Percentiles rank a stretch among this genome's conserved stretches.
These are phyloP conservation scores for Pachypanchax playfairii DNA, from an alignment of 2,113 vertebrate species.

Conservation along the genomic window DNA sequence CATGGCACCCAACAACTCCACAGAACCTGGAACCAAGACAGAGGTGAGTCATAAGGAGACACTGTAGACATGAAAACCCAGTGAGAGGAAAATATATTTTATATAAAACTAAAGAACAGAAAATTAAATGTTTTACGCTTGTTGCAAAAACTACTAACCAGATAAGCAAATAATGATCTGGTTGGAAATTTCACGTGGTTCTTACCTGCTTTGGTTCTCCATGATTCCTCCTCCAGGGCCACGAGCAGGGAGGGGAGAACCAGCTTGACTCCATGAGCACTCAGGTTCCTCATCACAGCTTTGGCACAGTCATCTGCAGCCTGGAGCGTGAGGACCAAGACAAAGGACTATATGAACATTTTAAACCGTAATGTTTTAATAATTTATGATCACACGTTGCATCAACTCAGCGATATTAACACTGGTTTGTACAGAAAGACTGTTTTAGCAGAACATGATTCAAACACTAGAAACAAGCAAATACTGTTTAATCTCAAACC, in stretches of 20 bases:
- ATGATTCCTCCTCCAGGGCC: slow-evolving; percentile 96
- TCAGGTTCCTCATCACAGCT: slow-evolving; percentile 98
- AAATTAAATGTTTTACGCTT: not conserved
- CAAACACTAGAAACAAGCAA: no score
- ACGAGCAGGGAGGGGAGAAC: slow-evolving; percentile 94
- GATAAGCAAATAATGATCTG: not conserved
- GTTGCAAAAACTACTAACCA: not conserved
- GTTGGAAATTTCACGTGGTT: not conserved
- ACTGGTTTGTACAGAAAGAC: not conserved
- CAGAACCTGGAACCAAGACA: slow-evolving; percentile 82
- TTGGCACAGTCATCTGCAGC: slow-evolving; percentile 99
- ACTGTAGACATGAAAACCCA: no score
- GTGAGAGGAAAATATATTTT: not conserved
- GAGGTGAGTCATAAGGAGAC: not conserved
- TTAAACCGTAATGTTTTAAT: not conserved
- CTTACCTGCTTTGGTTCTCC: slow-evolving; percentile 97
- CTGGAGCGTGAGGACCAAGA: slow-evolving; percentile 68
- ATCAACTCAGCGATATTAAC: not conserved
- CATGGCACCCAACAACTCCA: slow-evolving; percentile 97
- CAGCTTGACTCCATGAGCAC: slow-evolving; percentile 96
- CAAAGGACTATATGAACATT: not conserved
- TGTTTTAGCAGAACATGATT: not conserved
- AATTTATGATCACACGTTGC: not conserved
- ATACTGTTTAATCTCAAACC: no score
- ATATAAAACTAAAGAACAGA: not conserved